phyloP scores from a whole-genome alignment of 2,797 vertebrate genomes.

The Poecile montanus region DNA sequence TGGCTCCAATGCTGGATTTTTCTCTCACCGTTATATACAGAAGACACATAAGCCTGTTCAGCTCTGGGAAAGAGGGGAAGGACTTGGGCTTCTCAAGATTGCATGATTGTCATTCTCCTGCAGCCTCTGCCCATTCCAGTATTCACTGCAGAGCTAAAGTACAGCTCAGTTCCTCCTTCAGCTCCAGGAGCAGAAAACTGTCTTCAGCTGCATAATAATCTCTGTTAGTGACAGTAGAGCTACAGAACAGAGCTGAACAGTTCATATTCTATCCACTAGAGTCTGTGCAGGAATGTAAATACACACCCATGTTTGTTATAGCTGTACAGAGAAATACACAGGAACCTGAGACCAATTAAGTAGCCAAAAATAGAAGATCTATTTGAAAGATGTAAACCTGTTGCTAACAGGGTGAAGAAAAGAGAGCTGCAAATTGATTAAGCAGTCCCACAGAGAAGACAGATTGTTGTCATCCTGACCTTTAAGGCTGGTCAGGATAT shows the following conservation, averaged over 20 bases:
- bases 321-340: not conserved
- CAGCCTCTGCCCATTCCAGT: not conserved
- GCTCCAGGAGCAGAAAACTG: not conserved
- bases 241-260: not conserved
- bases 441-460: conserved; percentile 36
- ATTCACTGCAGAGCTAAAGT: not conserved
- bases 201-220: not conserved
- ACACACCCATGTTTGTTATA: not conserved
- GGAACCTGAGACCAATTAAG: conserved; percentile 12
- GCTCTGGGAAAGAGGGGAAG: not conserved
- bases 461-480: conserved; percentile 57
- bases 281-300: not conserved
- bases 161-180: not conserved
- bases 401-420: conserved; percentile 12
- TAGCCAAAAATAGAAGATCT: not conserved
- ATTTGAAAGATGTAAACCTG: not conserved
- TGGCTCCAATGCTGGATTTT: not conserved
- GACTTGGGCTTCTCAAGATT: not conserved
- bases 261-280: not conserved
- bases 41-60: not conserved
- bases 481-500: conserved; percentile 53
- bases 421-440: conserved; percentile 42
- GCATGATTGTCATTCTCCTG: not conserved
- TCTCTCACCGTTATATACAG: not conserved
- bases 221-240: not conserved